Percentiles rank a stretch among this genome's conserved stretches.
phyloP scores from a whole-genome alignment of 2,797 vertebrate species.

The Champsocephalus esox region DNA sequence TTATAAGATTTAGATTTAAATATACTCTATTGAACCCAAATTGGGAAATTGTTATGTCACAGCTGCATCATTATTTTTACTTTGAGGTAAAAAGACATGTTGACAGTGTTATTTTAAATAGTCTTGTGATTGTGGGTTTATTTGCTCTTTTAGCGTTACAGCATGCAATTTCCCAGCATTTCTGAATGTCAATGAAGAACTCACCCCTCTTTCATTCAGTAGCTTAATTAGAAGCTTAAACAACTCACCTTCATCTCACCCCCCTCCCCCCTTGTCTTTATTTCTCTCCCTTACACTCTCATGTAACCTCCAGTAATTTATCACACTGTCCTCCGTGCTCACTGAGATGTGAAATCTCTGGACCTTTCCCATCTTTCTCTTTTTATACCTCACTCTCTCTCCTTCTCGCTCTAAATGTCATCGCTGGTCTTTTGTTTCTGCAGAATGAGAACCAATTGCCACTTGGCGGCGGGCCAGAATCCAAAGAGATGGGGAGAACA shows the following conservation, averaged over 20 bases:
- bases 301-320: constrained; percentile 57
- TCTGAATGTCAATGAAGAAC: constrained; percentile 25
- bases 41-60: no score
- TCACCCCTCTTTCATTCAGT: not conserved
- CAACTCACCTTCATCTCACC: constrained; percentile 32
- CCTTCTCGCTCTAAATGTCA: constrained; percentile 26
- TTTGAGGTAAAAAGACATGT: no score
- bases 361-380: constrained; percentile 24
- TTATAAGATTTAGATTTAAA: no score
- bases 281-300: constrained; percentile 29
- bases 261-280: not conserved
- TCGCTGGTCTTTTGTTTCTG: constrained; percentile 77
- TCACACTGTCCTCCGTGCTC: constrained; percentile 47
- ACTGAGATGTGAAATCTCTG: constrained; percentile 58
- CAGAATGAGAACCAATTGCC: constrained; percentile 72
- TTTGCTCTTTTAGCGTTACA: not conserved
- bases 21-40: no score
- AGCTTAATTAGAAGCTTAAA: constrained; percentile 28
- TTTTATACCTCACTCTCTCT: constrained; percentile 9
- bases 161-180: not conserved
- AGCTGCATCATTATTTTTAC: no score
- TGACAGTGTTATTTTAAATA: not conserved
- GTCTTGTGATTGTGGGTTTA: no score
- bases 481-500: constrained; percentile 31
- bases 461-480: constrained; percentile 67